Evolutionary conservation across 2,797 vertebrate genomes (phyloP), one percentile per base, ranked within the genome.

Genomic region (Sebastes reedi): DNA sequence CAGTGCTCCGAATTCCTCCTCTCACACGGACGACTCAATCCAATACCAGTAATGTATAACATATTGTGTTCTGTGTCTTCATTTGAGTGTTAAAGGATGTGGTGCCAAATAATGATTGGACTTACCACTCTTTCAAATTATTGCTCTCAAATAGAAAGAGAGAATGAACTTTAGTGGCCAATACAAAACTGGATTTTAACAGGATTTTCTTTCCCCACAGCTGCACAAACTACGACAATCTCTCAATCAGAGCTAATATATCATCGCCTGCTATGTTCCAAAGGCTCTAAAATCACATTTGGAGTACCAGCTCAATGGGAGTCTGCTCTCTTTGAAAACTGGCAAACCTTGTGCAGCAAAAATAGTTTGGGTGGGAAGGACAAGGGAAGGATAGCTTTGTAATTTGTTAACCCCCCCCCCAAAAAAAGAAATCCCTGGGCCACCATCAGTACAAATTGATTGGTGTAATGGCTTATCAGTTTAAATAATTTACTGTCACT

Each of bases 11-110:
- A 85, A 89, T 89, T 84, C 87, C 78, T 91, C 86, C 58, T 82
- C 81, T 85, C 84, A 77, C 83, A 89, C 42, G 86, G 83, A 84
- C 74, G 83, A 84, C 86, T 88, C 77, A 87, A 75, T 87, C 84
- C 82, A 88, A 75, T 59, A 75, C 77, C 85, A 90, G 67, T 72
- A 82, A 89, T 61, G 68, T 80, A 50, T 10, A 77, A 87, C 85
- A 81, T 59, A 83, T 80, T 84, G 75, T 70, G 67, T 86, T 75
- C 73, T 56, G 65, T 78, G 75, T 89, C 64, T 78, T 84, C 67
- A 75, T 83, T 83, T 80, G 62, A 82, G 83, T 81, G 80, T 80
- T 86, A 85, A 86, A 71, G 77, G 82, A 86, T 72, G 83, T 50
- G 66, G 62, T 3, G 12, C 5, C 34, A 82, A 82, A 75, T 80